A percentile compares a stretch with the other conserved stretches of the same genome.
Evolutionary conservation across 2,888 invertebrate genomes (phyloP).

Genomic region (Agrochola lota): DNA sequence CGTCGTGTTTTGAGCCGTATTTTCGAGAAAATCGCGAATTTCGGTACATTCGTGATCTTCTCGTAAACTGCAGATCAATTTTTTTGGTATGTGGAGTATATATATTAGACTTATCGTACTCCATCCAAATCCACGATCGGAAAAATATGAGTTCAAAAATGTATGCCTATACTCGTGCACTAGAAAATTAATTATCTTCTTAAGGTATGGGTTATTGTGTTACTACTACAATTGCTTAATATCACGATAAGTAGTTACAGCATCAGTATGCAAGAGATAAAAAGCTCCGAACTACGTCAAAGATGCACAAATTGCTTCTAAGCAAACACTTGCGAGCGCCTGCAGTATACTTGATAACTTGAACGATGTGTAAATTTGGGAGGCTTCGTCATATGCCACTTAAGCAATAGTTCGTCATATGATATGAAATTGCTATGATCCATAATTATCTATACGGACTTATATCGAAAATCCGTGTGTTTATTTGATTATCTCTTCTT

Average conservation of each 20-base stretch:
- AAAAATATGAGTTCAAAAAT: neutral
- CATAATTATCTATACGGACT: neutral
- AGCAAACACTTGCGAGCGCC: slow-evolving; percentile 3
- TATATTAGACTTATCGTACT: neutral
- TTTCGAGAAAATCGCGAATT: too few species aligned
- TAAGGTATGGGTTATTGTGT: neutral
- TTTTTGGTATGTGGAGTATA: neutral
- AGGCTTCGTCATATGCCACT: neutral
- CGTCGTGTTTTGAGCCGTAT: neutral
- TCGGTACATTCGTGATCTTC: neutral
- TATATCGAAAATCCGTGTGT: neutral
- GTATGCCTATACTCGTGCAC: neutral
- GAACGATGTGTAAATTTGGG: neutral
- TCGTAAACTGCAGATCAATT: neutral
- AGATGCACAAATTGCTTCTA: slow-evolving; percentile 12
- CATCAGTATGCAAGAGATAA: slow-evolving; percentile 16
- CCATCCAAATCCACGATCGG: neutral
- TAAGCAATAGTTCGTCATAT: slow-evolving; percentile 5
- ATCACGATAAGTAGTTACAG: neutral
- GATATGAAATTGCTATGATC: neutral
- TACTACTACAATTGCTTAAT: neutral
- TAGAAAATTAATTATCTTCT: neutral
- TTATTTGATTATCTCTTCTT: neutral
- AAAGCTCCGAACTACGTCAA: neutral
- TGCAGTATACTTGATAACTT: slow-evolving; percentile 12